Conservation (phyloP, 2,113 vertebrate species). For the Centropus bengalensis region DNA sequence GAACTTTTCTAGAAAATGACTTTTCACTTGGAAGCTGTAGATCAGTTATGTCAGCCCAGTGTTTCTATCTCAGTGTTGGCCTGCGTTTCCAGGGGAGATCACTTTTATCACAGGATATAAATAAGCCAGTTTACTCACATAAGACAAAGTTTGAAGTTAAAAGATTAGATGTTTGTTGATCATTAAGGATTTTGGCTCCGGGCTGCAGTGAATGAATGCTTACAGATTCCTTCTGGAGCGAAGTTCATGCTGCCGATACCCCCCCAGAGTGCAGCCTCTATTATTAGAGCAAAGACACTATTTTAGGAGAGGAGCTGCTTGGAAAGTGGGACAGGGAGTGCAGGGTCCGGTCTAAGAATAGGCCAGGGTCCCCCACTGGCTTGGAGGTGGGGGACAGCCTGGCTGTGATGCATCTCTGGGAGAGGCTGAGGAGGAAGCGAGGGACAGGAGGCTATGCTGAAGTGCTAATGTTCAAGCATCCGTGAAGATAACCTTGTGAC, state of each 20-base stretch:
- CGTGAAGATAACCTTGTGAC: background rate
- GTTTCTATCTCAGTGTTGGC: background rate
- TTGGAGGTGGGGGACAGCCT: background rate
- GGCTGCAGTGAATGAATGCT: background rate
- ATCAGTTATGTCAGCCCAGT: background rate
- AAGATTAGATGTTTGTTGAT: background rate
- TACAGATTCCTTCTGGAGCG: background rate
- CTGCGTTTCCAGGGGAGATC: background rate
- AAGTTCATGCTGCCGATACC: background rate
- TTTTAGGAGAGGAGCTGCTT: conserved; percentile 30
- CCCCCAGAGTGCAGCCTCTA: background rate
- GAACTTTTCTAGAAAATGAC: background rate
- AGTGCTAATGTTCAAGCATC: background rate
- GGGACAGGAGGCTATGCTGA: background rate
- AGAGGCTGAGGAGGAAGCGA: background rate
- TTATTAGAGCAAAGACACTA: conserved; percentile 38
- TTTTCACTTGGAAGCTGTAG: background rate
- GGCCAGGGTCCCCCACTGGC: background rate
- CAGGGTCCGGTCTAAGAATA: conserved; percentile 50
- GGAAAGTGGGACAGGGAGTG: background rate
- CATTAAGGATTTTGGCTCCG: background rate
- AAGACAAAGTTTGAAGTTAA: background rate
- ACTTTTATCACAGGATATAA: background rate
- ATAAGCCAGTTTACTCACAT: background rate
- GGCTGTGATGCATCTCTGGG: rapidly evolving